Evolutionary conservation across 1,140 invertebrate genomes (phyloP), one percentile per base, ranked within the genome.

Genomic region (Lethrus apterus): DNA sequence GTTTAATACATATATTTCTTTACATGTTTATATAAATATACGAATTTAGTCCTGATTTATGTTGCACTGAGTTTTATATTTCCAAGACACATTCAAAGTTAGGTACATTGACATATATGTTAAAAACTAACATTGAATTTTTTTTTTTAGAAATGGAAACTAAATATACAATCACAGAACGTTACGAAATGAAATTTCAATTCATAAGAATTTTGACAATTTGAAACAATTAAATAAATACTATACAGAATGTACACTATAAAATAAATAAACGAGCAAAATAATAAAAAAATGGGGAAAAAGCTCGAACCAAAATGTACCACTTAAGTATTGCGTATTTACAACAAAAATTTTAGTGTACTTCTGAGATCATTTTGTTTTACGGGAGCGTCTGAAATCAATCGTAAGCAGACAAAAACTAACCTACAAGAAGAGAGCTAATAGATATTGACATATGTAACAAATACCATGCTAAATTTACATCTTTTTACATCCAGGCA

Each of bases 171-270:
- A 46, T 59, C 58, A 59, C 58, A 59, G 58, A 59, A 59, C 44
- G 52, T 57, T 58, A 57, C 53, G 56, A 57, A 34, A n/a, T n/a
- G n/a, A n/a, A n/a, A n/a, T n/a, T n/a, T n/a, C n/a, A n/a, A n/a
- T n/a, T n/a, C n/a, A n/a, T n/a, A n/a, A n/a, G n/a, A n/a, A 35
- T 41, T 48, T 41, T 3, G 35, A 46, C 18, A 26, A n/a, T 47
- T 26, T 35, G 48, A 58, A 59, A 50, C 43, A 51, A n/a, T n/a
- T n/a, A 49, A 63, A 63, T 63, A 63, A 63, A 63, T 63, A 63
- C 61, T 63, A 63, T 63, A 63, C 61, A 63, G 56, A 62, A 63
- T 62, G 60, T 62, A 60, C 58, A 62, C 58, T 51, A 56, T 36
- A 34, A 59, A 38, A 42, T 14, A 42, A 42, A 4, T 41, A 29